phyloP scores from a whole-genome alignment of 2,888 invertebrate species.

The Biston stratarius region DNA sequence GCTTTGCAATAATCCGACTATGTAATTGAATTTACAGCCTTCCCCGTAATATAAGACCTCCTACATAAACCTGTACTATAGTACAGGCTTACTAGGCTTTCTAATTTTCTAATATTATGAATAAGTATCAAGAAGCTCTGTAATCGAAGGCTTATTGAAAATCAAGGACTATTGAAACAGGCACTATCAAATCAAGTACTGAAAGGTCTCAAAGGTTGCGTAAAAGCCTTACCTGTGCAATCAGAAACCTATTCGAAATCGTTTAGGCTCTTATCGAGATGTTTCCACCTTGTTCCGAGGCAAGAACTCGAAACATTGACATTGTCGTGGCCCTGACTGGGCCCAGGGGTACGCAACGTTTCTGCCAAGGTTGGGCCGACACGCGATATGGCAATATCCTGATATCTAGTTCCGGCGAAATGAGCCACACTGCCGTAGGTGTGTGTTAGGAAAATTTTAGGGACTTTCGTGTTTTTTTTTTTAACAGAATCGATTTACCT shows the following conservation, averaged over 20 bases:
- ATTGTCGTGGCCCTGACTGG: conserved; percentile 37
- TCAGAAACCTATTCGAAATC: conserved; percentile 32
- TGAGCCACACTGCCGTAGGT: conserved; percentile 11
- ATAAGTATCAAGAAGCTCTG: neutral
- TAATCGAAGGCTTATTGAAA: conserved; percentile 16
- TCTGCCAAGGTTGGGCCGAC: conserved; percentile 65
- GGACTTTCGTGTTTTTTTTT: conserved; percentile 3
- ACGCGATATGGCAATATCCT: conserved; percentile 77
- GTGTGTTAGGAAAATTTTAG: conserved; percentile 21
- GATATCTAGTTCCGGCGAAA: conserved; percentile 63
- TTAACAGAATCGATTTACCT: neutral
- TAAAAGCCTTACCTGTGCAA: conserved; percentile 24
- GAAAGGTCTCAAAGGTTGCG: conserved; percentile 7
- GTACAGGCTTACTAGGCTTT: neutral
- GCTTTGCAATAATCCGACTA: conserved; percentile 2
- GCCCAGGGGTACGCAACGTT: conserved; percentile 43
- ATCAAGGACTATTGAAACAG: conserved; percentile 10
- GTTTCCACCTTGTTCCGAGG: conserved; percentile 15
- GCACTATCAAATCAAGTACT: conserved; percentile 19
- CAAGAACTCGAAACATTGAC: conserved; percentile 30
- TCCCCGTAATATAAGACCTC: neutral
- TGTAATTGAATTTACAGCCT: conserved; percentile 16
- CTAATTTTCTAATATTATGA: no score
- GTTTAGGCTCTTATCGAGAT: conserved; percentile 32
- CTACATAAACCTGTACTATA: neutral